Evolutionary conservation across 2,797 vertebrate species (phyloP).

Genomic region (Trematomus bernacchii): DNA sequence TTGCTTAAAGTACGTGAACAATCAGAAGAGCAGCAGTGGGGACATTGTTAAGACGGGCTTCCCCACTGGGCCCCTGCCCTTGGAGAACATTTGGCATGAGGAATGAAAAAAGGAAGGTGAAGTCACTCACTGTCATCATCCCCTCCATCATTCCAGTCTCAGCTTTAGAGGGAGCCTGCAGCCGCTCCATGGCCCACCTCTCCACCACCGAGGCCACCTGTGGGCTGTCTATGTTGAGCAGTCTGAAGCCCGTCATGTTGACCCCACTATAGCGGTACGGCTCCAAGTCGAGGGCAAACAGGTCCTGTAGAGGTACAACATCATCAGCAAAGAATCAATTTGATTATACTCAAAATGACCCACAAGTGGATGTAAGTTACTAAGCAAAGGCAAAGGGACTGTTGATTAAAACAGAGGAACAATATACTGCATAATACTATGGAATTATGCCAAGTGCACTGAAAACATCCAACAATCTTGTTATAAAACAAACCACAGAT

Average conservation of each 20-base stretch:
- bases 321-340: constrained; percentile 7
- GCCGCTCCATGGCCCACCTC: constrained; percentile 96
- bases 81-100: neutral
- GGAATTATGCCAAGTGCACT: constrained; percentile 53
- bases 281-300: constrained; percentile 95
- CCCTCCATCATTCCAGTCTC: constrained; percentile 93
- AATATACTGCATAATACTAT: constrained; percentile 21
- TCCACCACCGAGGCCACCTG: constrained; percentile 92
- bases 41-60: neutral
- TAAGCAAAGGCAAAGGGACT: constrained; percentile 41
- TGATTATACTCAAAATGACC: neutral
- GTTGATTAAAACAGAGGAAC: constrained; percentile 53
- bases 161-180: constrained; percentile 91
- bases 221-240: constrained; percentile 92
- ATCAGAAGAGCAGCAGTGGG: neutral
- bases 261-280: constrained; percentile 97
- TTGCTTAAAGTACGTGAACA: neutral
- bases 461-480: constrained; percentile 52
- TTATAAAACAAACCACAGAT: constrained; percentile 65
- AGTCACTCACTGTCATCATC: constrained; percentile 93
- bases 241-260: constrained; percentile 97
- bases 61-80: neutral
- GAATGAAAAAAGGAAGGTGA: neutral
- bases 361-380: constrained; percentile 17
- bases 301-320: constrained; percentile 84